phyloP scores from a whole-genome alignment of 2,113 vertebrate species.

The Notiomystis cincta region DNA sequence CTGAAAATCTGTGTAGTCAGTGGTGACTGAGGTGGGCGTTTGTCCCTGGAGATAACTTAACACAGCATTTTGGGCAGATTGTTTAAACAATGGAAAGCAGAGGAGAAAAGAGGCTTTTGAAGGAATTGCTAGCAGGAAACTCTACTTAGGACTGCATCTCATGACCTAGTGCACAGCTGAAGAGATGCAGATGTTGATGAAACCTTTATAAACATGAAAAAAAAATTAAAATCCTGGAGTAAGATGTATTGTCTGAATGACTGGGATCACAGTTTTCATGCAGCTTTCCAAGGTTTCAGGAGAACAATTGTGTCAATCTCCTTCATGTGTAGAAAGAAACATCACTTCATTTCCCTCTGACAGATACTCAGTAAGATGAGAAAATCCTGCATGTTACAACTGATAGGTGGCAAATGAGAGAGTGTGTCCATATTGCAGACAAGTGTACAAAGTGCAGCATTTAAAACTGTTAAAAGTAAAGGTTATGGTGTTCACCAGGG shows the following conservation, averaged over 20 bases:
- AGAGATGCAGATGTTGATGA: background rate
- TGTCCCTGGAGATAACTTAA: background rate
- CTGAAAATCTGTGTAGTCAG: background rate
- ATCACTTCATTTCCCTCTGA: background rate
- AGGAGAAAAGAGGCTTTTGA: background rate
- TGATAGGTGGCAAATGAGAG: background rate
- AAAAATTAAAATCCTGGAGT: background rate
- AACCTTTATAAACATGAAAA: background rate
- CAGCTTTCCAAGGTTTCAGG: background rate
- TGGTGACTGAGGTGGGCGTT: background rate
- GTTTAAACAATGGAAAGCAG: background rate
- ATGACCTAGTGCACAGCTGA: background rate
- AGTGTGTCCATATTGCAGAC: background rate
- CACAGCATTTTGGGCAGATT: background rate
- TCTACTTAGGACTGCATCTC: background rate
- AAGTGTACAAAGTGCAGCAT: background rate
- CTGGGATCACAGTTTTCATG: background rate
- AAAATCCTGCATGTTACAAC: background rate
- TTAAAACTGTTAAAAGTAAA: background rate
- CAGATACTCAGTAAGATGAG: background rate
- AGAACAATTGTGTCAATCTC: background rate
- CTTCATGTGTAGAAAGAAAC: background rate
- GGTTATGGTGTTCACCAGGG: background rate
- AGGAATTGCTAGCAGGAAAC: background rate
- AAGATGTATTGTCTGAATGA: background rate